These are phyloP conservation scores for Auanema freiburgensis DNA, from an alignment of 2,888 invertebrate species.

Conservation along the genomic window DNA sequence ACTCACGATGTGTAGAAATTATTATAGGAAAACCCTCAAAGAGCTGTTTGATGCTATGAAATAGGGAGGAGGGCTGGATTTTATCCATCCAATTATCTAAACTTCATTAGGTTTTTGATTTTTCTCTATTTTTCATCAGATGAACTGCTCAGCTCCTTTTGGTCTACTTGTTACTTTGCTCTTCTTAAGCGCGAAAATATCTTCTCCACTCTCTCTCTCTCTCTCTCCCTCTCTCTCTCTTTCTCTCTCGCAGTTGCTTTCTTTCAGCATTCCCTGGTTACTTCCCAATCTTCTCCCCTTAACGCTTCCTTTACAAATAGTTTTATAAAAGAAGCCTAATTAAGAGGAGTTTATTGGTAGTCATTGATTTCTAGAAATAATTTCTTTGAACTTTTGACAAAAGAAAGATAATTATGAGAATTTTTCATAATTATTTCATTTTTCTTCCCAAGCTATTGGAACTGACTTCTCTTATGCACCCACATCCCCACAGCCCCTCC, in stretches of 20 bases:
- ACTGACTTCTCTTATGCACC: too few relatives aligned
- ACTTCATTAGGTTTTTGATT: not conserved
- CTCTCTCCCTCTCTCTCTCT: not conserved
- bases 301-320: not conserved
- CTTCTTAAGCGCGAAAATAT: not conserved
- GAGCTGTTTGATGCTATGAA: too few relatives aligned
- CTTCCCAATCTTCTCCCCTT: constrained; percentile 16
- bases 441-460: constrained; percentile 1
- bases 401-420: not conserved
- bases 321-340: not conserved
- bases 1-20: too few relatives aligned
- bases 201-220: too few relatives aligned
- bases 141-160: not conserved
- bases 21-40: too few relatives aligned
- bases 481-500: not conserved
- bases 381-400: constrained; percentile 3
- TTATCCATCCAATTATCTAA: not conserved
- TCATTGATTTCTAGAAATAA: constrained; percentile 1
- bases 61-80: too few relatives aligned
- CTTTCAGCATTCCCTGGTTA: constrained; percentile 9
- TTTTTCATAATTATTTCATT: not conserved
- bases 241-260: constrained; percentile 3
- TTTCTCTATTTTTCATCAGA: not conserved
- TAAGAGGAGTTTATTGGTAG: not conserved
- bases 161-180: not conserved